phyloP scores from a whole-genome alignment of 2,888 invertebrate genomes.

The Clepsis dumicolana region DNA sequence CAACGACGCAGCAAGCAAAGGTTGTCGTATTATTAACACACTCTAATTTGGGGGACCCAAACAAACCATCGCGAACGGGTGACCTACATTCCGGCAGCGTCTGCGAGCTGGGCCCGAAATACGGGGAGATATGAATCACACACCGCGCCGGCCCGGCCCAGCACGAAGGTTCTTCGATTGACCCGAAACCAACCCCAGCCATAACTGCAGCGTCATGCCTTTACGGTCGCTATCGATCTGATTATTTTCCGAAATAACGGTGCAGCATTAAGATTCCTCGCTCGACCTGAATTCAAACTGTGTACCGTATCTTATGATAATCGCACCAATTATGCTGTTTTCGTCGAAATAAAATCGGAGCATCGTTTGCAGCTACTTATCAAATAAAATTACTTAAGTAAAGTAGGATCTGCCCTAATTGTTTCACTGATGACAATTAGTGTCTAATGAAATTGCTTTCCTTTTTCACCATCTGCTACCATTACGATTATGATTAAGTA shows the following conservation, averaged over 20 bases:
- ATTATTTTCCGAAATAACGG: neutral
- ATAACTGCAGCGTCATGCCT: neutral
- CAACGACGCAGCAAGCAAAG: constrained; percentile 64
- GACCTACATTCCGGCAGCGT: constrained; percentile 79
- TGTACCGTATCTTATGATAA: neutral
- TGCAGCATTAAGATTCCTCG: neutral
- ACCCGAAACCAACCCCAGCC: constrained; percentile 31
- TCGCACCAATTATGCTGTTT: neutral
- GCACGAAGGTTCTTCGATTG: constrained; percentile 22
- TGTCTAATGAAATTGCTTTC: too few species aligned
- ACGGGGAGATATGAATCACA: constrained; percentile 71
- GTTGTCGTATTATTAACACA: constrained; percentile 81
- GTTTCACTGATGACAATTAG: too few species aligned
- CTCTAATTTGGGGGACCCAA: constrained; percentile 84
- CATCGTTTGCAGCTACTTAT: too few species aligned
- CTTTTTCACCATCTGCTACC: too few species aligned
- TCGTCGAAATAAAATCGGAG: neutral
- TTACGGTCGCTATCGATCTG: neutral
- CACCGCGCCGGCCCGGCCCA: constrained; percentile 48
- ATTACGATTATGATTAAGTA: too few species aligned
- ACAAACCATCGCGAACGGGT: constrained; percentile 82
- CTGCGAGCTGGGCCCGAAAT: constrained; percentile 70
- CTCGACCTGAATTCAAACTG: neutral
- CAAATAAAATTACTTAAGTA: too few species aligned
- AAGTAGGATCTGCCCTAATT: too few species aligned